Evolutionary conservation across 2,113 vertebrate genomes (phyloP).

Genomic region (Acanthisitta chloris): DNA sequence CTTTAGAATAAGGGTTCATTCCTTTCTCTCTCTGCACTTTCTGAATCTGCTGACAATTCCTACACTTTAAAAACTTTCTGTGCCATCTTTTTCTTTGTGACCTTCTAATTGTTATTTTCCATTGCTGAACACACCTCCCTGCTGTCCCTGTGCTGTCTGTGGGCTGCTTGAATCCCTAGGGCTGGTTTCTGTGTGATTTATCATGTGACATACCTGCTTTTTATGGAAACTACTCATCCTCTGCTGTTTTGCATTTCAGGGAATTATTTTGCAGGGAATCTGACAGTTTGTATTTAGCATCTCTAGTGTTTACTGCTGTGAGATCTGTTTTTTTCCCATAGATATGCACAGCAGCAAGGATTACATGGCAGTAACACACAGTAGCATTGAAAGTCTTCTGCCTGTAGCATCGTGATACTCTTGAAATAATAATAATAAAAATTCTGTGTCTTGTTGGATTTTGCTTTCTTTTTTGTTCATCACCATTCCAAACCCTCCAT

Average conservation of each 20-base stretch:
- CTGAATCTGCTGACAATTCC: background rate
- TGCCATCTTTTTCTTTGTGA: background rate
- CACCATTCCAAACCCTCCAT: background rate
- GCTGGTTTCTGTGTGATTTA: background rate
- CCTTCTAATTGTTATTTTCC: background rate
- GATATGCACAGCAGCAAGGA: background rate
- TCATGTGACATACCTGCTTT: background rate
- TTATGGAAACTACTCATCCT: background rate
- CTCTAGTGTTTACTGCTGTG: fast-evolving
- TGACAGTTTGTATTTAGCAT: background rate
- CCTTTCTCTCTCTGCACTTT: background rate
- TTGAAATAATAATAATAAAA: background rate
- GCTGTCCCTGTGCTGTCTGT: background rate
- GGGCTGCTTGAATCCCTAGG: background rate
- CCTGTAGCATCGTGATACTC: background rate
- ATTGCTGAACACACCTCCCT: background rate
- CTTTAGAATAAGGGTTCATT: background rate
- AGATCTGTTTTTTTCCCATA: background rate
- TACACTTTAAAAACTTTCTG: background rate
- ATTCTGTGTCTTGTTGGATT: background rate
- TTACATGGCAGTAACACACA: background rate
- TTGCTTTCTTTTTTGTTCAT: background rate
- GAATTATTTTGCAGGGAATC: background rate
- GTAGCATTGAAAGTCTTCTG: background rate
- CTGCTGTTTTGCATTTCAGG: background rate